Evolutionary conservation across 1,140 invertebrate species (phyloP), one percentile per base, ranked within the genome.

Genomic region (Plodia interpunctella): DNA sequence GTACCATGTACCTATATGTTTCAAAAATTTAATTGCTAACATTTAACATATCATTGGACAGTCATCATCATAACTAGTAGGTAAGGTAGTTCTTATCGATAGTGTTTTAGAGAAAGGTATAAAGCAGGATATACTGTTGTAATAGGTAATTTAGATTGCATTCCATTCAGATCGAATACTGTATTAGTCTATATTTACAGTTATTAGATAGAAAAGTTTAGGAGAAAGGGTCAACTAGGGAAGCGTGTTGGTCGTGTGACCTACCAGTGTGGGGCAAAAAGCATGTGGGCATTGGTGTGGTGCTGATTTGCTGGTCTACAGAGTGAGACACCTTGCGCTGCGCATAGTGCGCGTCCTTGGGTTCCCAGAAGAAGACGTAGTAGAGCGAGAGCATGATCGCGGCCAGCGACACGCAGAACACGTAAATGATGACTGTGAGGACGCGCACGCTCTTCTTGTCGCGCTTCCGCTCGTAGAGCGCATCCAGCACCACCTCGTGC

Each of bases 321-420:
- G 74, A 87, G 77, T 85, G 82, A 70, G 80, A 78, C 82, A 89
- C 86, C 86, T 89, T 86, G 73, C 84, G 84, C 68, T 89, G 80
- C 63, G 81, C 80, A 70, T 86, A 83, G 49, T 85, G 85, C 67
- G 88, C 83, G 64, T 83, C 90, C 80, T 88, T 92, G 0, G 97
- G 96, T 83, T 98, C 94, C 98, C 98, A 99, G 63, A 99, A 93
- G 83, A 98, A 97, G 63, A 97, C 95, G 90, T 99, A 99, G 90
- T 99, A 99, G 10, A 98, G 91, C 0, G 97, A 98, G 20, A 99
- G 92, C 81, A 98, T 95, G 65, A 99, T 97, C 5, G 97, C 98
- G 0, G 97, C 97, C 63, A 98, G 90, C 11, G 97, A 99, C 60
- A 99, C 98, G 67, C 96, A 97, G 76, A 99, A 94, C 55, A 99